These are phyloP conservation scores for Molorchus minor DNA, from an alignment of 2,888 invertebrate genomes.

Conservation along the genomic window DNA sequence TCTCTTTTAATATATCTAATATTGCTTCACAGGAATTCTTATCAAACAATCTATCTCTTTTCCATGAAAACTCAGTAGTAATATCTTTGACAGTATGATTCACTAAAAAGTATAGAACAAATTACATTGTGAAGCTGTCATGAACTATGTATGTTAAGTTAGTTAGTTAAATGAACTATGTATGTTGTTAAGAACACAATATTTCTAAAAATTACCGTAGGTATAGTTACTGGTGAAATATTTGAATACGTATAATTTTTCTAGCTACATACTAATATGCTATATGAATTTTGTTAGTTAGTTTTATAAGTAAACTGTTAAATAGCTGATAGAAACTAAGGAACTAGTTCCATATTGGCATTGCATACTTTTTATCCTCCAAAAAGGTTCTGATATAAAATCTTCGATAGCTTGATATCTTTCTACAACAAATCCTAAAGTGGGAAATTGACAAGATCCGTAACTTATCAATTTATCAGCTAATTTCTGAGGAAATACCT, in stretches of 20 bases:
- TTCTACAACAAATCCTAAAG: conserved; percentile 99
- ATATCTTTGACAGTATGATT: conserved; percentile 78
- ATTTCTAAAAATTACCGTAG: no score
- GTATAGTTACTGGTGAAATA: no score
- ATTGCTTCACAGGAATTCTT: conserved; percentile 82
- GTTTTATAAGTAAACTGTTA: no score
- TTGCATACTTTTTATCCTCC: conserved; percentile 85
- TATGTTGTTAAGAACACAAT: no score
- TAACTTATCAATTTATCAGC: conserved; percentile 91
- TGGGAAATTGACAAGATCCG: conserved; percentile 99
- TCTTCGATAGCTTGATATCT: conserved; percentile 90
- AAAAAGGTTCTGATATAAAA: conserved; percentile 93
- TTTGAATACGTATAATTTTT: no score
- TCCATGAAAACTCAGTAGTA: conserved; percentile 89
- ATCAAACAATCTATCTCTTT: conserved; percentile 87
- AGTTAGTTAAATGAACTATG: no score
- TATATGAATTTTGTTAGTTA: no score
- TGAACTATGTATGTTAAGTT: no score
- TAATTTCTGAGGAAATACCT: conserved; percentile 78
- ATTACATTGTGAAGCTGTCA: no score
- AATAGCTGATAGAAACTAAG: no score
- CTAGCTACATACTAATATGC: no score
- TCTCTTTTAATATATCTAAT: conserved; percentile 81
- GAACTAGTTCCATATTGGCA: background rate
- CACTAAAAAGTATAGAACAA: conserved; percentile 68